phyloP scores from a whole-genome alignment of 2,113 vertebrate genomes.

The Xyliphius kryptos region DNA sequence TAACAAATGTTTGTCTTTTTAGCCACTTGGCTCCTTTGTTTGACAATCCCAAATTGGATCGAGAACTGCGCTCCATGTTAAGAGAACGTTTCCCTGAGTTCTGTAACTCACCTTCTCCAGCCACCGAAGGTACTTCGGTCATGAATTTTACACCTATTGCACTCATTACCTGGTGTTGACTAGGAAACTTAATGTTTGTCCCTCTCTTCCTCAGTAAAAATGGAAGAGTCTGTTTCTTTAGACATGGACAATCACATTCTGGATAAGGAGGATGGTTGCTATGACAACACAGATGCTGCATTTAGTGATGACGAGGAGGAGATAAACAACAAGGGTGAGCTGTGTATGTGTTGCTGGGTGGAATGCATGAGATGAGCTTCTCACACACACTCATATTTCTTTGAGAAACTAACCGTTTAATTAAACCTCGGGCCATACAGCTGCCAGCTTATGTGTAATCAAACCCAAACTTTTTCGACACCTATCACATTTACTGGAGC shows the following conservation, averaged over 20 bases:
- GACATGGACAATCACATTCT: conserved; percentile 89
- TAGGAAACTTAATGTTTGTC: too few relatives aligned
- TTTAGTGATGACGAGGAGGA: conserved; percentile 95
- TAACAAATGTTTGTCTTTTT: too few relatives aligned
- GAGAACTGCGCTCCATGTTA: conserved; percentile 90
- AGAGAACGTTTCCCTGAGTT: conserved; percentile 95
- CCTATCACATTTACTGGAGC: too few relatives aligned
- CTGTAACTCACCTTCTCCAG: conserved; percentile 86
- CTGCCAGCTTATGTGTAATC: too few relatives aligned
- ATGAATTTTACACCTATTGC: too few relatives aligned
- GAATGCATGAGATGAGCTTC: too few relatives aligned
- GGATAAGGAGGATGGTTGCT: conserved; percentile 92
- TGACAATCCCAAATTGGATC: conserved; percentile 94
- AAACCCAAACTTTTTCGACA: too few relatives aligned
- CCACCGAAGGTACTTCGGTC: conserved; percentile 91
- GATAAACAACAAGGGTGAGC: conserved; percentile 81
- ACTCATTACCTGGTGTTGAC: too few relatives aligned
- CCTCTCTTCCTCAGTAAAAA: conserved; percentile 68
- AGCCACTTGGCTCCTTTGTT: conserved; percentile 90
- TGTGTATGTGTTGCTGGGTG: too few relatives aligned
- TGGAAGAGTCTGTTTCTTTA: conserved; percentile 80
- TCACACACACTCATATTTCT: too few relatives aligned
- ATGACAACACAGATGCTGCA: conserved; percentile 86
- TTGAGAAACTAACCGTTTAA: too few relatives aligned
- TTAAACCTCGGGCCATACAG: too few relatives aligned